These are phyloP conservation scores for Agrochola macilenta DNA, from an alignment of 2,888 invertebrate genomes.

Conservation along the genomic window DNA sequence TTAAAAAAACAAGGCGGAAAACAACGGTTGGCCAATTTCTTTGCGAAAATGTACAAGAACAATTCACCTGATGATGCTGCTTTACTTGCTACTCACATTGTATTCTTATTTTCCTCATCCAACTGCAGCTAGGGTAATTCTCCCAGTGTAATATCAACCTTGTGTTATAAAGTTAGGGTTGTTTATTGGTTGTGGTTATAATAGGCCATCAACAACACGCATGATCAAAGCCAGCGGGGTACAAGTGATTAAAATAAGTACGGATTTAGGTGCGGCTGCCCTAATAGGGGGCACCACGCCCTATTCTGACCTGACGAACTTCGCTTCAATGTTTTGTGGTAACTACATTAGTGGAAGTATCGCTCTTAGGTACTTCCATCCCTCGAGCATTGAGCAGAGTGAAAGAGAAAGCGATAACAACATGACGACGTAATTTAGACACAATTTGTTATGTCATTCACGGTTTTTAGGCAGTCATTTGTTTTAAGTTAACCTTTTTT, in stretches of 20 bases:
- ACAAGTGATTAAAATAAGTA: constrained; percentile 88
- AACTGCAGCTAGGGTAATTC: constrained; percentile 61
- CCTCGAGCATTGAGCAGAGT: constrained; percentile 25
- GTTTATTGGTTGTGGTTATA: constrained; percentile 63
- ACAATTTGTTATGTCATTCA: constrained; percentile 45
- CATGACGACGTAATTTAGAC: constrained; percentile 55
- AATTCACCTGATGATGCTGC: constrained; percentile 72
- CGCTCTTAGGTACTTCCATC: constrained; percentile 43
- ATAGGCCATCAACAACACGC: constrained; percentile 80
- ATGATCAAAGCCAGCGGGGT: constrained; percentile 85
- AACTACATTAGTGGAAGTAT: constrained; percentile 64
- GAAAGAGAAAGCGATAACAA: constrained; percentile 50
- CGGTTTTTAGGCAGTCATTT: constrained; percentile 37
- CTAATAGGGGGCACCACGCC: constrained; percentile 78
- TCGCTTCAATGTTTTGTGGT: constrained; percentile 66
- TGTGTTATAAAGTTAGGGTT: constrained; percentile 63
- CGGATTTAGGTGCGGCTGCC: constrained; percentile 86
- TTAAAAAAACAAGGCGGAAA: constrained; percentile 38
- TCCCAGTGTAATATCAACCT: constrained; percentile 66
- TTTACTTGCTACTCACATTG: constrained; percentile 74
- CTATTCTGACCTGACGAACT: constrained; percentile 71
- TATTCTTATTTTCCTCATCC: constrained; percentile 72
- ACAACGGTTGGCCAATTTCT: constrained; percentile 52
- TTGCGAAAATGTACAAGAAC: constrained; percentile 69
- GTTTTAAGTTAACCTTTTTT: constrained; percentile 31